Percentiles rank a stretch among this genome's conserved stretches.
These are phyloP conservation scores for Papilio demoleus DNA, from an alignment of 2,888 invertebrate species.

Conservation along the genomic window DNA sequence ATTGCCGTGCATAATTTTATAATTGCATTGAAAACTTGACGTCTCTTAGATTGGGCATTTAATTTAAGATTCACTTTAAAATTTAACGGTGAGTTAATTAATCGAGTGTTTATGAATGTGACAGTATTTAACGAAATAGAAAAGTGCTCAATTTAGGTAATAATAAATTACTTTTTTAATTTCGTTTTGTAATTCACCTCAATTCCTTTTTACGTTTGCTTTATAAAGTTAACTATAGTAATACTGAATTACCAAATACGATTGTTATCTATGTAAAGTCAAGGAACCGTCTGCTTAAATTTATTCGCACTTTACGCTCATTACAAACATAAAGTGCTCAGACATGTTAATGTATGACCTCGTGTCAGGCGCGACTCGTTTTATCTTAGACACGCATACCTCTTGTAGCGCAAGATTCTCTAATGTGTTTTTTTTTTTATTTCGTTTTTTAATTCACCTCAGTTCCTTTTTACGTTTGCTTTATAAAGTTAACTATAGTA, in stretches of 20 bases:
- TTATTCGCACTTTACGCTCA: constrained; percentile 29
- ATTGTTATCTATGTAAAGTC: constrained; percentile 26
- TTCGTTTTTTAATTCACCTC: too few species aligned
- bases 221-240: not conserved
- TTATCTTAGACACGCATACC: constrained; percentile 30
- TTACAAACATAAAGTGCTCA: constrained; percentile 35
- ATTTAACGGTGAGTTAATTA: too few species aligned
- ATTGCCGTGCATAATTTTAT: too few species aligned
- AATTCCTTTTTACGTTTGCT: not conserved
- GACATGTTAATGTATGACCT: constrained; percentile 41
- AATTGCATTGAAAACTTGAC: too few species aligned
- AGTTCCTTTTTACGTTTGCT: not conserved
- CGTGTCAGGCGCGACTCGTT: constrained; percentile 37
- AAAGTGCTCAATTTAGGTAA: too few species aligned
- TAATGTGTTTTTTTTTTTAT: too few species aligned
- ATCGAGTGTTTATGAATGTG: too few species aligned
- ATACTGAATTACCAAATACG: not conserved
- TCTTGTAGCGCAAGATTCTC: constrained; percentile 13
- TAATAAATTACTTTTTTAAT: too few species aligned
- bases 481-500: not conserved
- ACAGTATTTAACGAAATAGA: too few species aligned
- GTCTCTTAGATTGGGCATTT: too few species aligned
- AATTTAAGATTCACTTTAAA: too few species aligned
- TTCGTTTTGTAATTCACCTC: too few species aligned
- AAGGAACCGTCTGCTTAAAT: constrained; percentile 15